Base-by-base conservation (phyloP, 2,888 invertebrate genomes). In the Chirona hameri region DNA sequence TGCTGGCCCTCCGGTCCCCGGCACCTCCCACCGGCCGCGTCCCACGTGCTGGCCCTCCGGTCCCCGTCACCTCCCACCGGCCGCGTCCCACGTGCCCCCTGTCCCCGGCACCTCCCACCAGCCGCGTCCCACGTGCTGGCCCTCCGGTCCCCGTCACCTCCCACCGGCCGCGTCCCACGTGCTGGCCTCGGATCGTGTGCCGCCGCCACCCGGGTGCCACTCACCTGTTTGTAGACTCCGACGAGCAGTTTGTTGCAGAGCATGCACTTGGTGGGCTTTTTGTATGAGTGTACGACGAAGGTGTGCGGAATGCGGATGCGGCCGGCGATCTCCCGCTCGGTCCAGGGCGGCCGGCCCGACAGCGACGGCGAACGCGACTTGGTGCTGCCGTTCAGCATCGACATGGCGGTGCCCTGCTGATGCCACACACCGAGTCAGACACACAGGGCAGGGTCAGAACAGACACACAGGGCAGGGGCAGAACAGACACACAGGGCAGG, bases 241-340 rank as follows among this genome's bases (percentile, higher is more conserved):
- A 95, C 94, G 85, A 99, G 91, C 86, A 99, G 91, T 89, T 97
- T 97, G 89, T 97, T 96, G 91, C 99, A 99, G 88, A 93, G 92
- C 86, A 97, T 95, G 88, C 99, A 99, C 31, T 99, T 94, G 0
- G 99, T 99, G 82, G 98, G 99, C 81, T 96, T 91, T 81, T 97
- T 98, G 90, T 99, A 99, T 82, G 95, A 94, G 90, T 99, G 99
- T 85, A 99, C 92, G 87, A 96, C 94, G 90, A 98, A 98, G 10
- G 98, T 98, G 90, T 99, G 99, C 60, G 99, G 98, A 87, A 96
- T 95, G 87, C 93, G 92, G 84, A 92, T 86, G 84, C 90, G 87
- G 80, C 89, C 90, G 60, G 93, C 92, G 86, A 92, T 90, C 87
- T 93, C 93, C 86, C 92, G 90, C 87, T 94, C 93, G 85, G 93